These are phyloP conservation scores for Tapirus terrestris DNA, from an alignment of 2,113 vertebrate genomes.

Conservation along the genomic window DNA sequence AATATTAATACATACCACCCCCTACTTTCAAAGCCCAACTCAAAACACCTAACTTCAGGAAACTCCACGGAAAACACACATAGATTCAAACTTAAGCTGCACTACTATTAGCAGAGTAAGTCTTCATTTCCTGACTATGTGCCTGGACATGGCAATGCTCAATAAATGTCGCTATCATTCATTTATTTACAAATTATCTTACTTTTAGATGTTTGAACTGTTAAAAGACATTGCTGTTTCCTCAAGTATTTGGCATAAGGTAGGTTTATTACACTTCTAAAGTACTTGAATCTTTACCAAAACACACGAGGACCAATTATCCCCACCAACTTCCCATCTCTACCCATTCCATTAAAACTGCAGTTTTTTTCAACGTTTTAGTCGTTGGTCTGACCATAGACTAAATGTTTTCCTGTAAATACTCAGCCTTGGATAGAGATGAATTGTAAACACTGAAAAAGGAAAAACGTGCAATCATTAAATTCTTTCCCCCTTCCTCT, in stretches of 20 bases:
- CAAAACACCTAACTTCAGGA: neutral
- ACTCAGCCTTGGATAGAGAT: neutral
- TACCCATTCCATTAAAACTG: neutral
- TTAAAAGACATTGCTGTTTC: neutral
- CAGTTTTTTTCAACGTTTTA: neutral
- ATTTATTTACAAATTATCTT: neutral
- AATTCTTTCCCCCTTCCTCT: neutral
- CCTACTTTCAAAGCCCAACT: neutral
- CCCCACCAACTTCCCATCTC: neutral
- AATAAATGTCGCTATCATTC: neutral
- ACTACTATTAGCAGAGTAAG: neutral
- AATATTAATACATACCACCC: neutral
- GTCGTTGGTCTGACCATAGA: neutral
- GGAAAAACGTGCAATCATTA: neutral
- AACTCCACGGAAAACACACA: neutral
- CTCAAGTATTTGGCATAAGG: neutral
- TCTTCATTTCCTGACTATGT: neutral
- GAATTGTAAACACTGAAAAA: neutral
- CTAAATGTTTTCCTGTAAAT: neutral
- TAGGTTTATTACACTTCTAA: neutral
- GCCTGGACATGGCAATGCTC: neutral
- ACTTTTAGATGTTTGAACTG: neutral
- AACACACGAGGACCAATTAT: neutral
- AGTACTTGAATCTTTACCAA: neutral
- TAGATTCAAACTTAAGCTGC: neutral